Evolutionary conservation across 1,140 invertebrate genomes (phyloP).

Genomic region (Plodia interpunctella): DNA sequence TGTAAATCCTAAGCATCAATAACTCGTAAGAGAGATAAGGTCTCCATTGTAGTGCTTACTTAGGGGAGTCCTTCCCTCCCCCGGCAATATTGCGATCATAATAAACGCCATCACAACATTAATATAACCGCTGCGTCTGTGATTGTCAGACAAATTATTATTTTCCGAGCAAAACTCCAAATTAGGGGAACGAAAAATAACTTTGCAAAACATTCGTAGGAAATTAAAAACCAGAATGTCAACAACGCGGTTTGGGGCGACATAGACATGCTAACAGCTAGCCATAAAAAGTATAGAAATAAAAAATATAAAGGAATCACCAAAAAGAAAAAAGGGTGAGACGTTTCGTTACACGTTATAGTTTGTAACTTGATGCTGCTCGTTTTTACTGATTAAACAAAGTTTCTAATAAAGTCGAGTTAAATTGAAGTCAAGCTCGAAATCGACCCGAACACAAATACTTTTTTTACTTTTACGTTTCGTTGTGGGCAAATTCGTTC

Average conservation of each 20-base stretch:
- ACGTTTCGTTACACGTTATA: no score
- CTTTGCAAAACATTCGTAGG: slow-evolving; percentile 25
- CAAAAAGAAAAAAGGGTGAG: no score
- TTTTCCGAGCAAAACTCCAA: slow-evolving; percentile 12
- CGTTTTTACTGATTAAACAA: no score
- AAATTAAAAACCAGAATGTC: slow-evolving; percentile 59
- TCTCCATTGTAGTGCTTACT: slow-evolving; percentile 43
- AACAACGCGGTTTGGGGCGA: slow-evolving; percentile 43
- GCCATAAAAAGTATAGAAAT: no score
- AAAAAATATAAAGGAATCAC: no score
- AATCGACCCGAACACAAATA: no score
- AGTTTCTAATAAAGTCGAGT: no score
- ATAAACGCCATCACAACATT: slow-evolving; percentile 43
- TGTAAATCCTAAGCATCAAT: slow-evolving; percentile 42
- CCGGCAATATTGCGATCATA: slow-evolving; percentile 36
- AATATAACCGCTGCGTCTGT: slow-evolving; percentile 16
- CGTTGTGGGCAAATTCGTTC: slow-evolving; percentile 38
- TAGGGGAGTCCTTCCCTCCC: slow-evolving; percentile 33
- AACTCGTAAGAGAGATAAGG: slow-evolving; percentile 46
- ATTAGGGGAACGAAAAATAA: slow-evolving; percentile 15
- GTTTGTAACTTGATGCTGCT: no score
- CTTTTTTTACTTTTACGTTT: slow-evolving; percentile 53
- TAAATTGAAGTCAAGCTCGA: no score
- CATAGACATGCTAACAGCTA: no score
- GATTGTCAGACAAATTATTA: slow-evolving; percentile 32